These are phyloP conservation scores for Oceanites oceanicus DNA, from an alignment of 2,113 vertebrate species.

Conservation along the genomic window DNA sequence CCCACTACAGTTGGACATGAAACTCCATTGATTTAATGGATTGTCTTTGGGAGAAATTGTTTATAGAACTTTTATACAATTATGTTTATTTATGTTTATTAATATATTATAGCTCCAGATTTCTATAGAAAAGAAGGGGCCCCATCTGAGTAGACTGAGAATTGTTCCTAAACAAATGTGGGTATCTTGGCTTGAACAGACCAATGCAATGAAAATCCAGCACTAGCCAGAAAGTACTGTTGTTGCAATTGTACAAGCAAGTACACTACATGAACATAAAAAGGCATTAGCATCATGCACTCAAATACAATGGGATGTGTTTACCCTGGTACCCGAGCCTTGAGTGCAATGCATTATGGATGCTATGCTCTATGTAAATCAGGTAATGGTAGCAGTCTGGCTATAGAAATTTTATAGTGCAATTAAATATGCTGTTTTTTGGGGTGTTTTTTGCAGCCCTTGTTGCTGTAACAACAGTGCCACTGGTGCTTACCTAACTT, in stretches of 20 bases:
- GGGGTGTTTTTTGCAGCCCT: neutral
- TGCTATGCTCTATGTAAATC: neutral
- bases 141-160: neutral
- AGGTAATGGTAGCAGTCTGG: neutral
- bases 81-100: neutral
- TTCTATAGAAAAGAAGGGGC: neutral
- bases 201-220: neutral
- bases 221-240: neutral
- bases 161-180: neutral
- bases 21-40: neutral
- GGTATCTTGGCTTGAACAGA: neutral
- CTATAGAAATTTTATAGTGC: neutral
- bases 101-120: neutral
- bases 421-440: neutral
- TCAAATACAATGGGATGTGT: neutral
- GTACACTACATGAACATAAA: accelerated
- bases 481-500: neutral
- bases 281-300: neutral
- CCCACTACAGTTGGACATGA: neutral
- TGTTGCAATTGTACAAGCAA: neutral
- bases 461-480: neutral
- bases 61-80: neutral
- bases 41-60: neutral
- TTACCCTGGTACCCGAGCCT: neutral
- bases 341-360: neutral